Evolutionary conservation across 2,113 vertebrate species (phyloP).

Genomic region (Rhabdomys dilectus): DNA sequence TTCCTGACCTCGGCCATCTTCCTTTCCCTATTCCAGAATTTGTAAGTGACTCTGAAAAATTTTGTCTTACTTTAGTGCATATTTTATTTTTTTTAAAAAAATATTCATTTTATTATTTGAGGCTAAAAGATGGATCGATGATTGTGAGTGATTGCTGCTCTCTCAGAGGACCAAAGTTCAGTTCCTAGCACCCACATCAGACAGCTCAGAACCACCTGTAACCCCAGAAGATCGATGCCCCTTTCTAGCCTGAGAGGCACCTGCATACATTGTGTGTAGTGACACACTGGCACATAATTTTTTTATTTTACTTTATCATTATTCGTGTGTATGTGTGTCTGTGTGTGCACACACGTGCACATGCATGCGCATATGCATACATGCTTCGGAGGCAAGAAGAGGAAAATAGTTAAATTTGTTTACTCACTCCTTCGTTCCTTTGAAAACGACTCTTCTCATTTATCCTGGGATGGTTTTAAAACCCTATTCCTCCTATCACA

Average conservation of each 20-base stretch:
- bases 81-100: neutral
- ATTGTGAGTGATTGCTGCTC: neutral
- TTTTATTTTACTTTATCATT: neutral
- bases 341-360: too few relatives aligned
- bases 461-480: neutral
- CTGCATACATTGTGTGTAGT: neutral
- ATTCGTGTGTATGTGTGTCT: neutral
- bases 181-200: neutral
- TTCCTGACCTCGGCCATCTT: neutral
- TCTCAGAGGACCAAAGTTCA: neutral
- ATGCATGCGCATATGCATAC: accelerated
- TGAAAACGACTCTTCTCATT: neutral
- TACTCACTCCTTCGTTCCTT: neutral
- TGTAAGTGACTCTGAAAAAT: neutral
- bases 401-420: neutral
- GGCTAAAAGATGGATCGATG: neutral
- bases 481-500: too few relatives aligned
- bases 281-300: neutral
- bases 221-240: neutral
- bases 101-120: neutral
- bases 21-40: neutral
- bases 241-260: neutral
- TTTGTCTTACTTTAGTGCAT: neutral
- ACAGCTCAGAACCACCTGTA: neutral
- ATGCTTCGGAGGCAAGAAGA: neutral